These are phyloP conservation scores for Melanotaenia boesemani DNA, from an alignment of 2,797 vertebrate species.

Conservation along the genomic window DNA sequence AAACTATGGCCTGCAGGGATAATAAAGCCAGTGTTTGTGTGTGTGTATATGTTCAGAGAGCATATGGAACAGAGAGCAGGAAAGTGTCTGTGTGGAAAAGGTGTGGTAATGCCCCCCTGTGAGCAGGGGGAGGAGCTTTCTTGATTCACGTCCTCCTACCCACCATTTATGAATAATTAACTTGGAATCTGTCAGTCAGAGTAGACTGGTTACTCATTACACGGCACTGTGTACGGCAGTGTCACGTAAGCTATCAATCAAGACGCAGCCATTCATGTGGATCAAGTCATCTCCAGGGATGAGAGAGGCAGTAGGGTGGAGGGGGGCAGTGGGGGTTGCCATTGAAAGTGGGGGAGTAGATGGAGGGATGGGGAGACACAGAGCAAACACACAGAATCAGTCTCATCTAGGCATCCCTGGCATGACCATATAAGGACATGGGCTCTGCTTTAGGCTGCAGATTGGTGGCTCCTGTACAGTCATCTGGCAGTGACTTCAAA, in stretches of 20 bases:
- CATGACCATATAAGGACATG: slow-evolving; percentile 76
- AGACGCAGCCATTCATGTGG: slow-evolving; percentile 69
- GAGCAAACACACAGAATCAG: slow-evolving; percentile 52
- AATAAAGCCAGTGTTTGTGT: slow-evolving; percentile 16
- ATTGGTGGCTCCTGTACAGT: slow-evolving; percentile 53
- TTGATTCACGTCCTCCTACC: slow-evolving; percentile 36
- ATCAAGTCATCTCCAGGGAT: slow-evolving; percentile 69
- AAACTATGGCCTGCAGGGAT: slow-evolving; percentile 62
- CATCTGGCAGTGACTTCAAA: slow-evolving; percentile 43
- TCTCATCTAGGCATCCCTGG: slow-evolving; percentile 44
- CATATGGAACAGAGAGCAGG: slow-evolving; percentile 28
- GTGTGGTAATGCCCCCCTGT: slow-evolving; percentile 67
- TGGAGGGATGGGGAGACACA: slow-evolving; percentile 25
- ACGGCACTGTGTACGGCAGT: slow-evolving; percentile 64
- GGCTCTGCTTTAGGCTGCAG: slow-evolving; percentile 64
- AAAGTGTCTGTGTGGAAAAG: slow-evolving; percentile 33
- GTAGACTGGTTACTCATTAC: slow-evolving; percentile 68
- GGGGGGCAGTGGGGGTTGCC: slow-evolving; percentile 9
- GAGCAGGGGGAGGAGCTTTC: slow-evolving; percentile 63
- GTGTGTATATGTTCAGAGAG: slow-evolving; percentile 43
- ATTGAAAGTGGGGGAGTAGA: slow-evolving; percentile 15
- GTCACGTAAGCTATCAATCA: slow-evolving; percentile 79
- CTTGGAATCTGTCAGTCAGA: slow-evolving; percentile 64
- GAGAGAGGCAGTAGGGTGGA: slow-evolving; percentile 22
- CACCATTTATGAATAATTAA: slow-evolving; percentile 80